Evolutionary conservation across 1,140 invertebrate genomes (phyloP).

Genomic region (Papilio polytes): DNA sequence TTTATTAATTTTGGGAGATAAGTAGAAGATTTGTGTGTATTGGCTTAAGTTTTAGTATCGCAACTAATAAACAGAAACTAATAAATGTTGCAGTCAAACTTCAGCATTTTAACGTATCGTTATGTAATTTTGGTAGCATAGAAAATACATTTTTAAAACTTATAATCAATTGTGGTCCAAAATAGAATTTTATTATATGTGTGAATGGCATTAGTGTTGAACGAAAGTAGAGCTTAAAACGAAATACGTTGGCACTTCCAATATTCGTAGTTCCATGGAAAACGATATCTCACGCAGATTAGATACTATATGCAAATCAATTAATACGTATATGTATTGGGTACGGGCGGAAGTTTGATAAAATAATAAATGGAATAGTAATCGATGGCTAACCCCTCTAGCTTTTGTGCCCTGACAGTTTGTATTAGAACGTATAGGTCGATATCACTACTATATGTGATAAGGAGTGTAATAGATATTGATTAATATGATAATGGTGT

Average conservation of each 20-base stretch:
- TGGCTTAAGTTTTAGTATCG: too few relatives aligned
- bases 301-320: conserved; percentile 67
- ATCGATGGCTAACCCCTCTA: conserved; percentile 34
- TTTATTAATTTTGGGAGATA: too few relatives aligned
- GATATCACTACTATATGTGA: neutral
- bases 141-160: too few relatives aligned
- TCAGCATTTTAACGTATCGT: too few relatives aligned
- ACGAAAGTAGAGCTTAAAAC: neutral
- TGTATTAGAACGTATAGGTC: conserved; percentile 3
- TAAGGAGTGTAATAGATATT: neutral
- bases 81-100: too few relatives aligned
- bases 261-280: conserved; percentile 41
- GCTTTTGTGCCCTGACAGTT: conserved; percentile 12
- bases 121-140: too few relatives aligned
- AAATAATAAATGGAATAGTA: conserved; percentile 45
- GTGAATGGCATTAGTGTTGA: neutral
- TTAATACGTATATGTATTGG: conserved; percentile 55
- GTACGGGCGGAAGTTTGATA: conserved; percentile 49
- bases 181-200: too few relatives aligned
- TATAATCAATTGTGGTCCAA: neutral
- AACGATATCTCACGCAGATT: conserved; percentile 64
- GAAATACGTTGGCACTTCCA: conserved; percentile 23
- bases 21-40: too few relatives aligned
- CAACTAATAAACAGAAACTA: too few relatives aligned
- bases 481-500: neutral